Evolutionary conservation across 2,113 vertebrate genomes (phyloP).

Genomic region (Typhlomys cinereus): DNA sequence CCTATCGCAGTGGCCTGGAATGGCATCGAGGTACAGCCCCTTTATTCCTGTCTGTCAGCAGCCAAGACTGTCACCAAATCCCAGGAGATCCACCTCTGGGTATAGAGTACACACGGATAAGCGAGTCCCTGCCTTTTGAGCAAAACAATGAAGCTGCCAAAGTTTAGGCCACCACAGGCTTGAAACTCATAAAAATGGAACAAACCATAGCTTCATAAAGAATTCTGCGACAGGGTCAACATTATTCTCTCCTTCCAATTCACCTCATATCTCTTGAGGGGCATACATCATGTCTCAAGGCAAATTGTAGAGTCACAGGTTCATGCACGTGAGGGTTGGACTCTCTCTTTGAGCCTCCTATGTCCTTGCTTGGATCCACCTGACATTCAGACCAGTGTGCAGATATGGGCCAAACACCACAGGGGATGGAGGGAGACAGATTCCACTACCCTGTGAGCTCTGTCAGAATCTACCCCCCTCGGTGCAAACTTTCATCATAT

Average conservation of each 20-base stretch:
- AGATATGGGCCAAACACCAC: background rate
- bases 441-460: background rate
- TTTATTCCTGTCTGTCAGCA: background rate
- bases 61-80: background rate
- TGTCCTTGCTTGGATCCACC: background rate
- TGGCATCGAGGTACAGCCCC: background rate
- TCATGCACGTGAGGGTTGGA: background rate
- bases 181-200: background rate
- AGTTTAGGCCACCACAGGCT: background rate
- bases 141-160: background rate
- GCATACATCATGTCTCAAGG: no score
- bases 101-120: background rate
- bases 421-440: no score
- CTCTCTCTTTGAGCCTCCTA: accelerated
- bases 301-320: background rate
- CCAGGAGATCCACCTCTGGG: background rate
- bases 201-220: background rate
- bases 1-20: background rate
- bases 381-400: background rate
- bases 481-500: background rate
- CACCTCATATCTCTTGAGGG: background rate
- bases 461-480: background rate
- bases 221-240: background rate
- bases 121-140: background rate
- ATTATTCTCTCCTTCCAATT: background rate